phyloP scores from a whole-genome alignment of 2,888 invertebrate species.

The Mesorhabditis spiculigera region DNA sequence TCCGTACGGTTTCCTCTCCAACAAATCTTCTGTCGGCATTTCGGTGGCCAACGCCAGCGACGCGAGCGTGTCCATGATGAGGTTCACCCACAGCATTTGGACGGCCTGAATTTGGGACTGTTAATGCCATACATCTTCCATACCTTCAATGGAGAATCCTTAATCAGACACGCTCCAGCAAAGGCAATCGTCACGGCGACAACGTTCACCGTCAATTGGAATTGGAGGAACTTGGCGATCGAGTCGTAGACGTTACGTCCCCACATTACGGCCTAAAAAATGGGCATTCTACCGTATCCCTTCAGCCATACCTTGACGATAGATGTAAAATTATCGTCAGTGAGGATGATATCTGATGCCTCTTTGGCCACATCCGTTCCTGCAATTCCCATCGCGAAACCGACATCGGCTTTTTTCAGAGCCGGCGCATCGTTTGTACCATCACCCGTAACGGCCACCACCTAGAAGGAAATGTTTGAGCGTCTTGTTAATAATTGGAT shows the following conservation, averaged over 20 bases:
- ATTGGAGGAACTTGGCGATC: conserved; percentile 65
- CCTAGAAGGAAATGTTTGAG: conserved; percentile 52
- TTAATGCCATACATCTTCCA: background rate
- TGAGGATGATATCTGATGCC: conserved; percentile 65
- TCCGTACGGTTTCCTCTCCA: conserved; percentile 60
- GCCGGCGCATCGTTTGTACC: conserved; percentile 65
- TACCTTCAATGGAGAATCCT: conserved; percentile 59
- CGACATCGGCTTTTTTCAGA: conserved; percentile 64
- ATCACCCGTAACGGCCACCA: conserved; percentile 64
- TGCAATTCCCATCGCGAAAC: conserved; percentile 64
- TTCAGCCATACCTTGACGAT: conserved; percentile 60
- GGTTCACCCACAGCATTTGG: conserved; percentile 66
- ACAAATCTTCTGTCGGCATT: conserved; percentile 63
- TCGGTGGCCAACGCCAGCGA: conserved; percentile 65
- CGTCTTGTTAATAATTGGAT: conserved; percentile 15
- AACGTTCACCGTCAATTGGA: conserved; percentile 64
- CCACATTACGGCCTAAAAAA: conserved; percentile 63
- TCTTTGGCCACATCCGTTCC: conserved; percentile 66
- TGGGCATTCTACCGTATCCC: background rate
- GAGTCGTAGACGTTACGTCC: conserved; percentile 65
- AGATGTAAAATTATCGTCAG: conserved; percentile 65
- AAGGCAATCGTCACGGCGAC: conserved; percentile 65
- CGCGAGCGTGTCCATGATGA: conserved; percentile 67
- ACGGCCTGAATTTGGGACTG: conserved; percentile 41
- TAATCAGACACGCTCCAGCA: conserved; percentile 64